These are phyloP conservation scores for Acleris cristana DNA, from an alignment of 2,888 invertebrate genomes.

Conservation along the genomic window DNA sequence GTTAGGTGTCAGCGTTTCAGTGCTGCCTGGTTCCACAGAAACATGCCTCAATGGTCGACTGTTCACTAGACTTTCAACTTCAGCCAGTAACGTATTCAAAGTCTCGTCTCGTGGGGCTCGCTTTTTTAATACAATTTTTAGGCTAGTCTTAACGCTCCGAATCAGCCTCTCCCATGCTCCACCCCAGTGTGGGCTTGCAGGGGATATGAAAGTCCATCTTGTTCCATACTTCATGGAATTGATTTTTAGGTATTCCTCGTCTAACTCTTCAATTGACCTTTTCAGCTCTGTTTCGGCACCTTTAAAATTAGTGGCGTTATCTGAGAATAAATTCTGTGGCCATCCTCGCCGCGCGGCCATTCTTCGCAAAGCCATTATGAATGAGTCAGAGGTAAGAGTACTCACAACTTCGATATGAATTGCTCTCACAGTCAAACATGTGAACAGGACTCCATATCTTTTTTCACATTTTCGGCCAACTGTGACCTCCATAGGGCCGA, in stretches of 20 bases:
- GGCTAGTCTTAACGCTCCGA: neutral
- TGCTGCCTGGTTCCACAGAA: neutral
- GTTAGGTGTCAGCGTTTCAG: constrained; percentile 5
- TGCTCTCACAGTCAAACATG: constrained; percentile 1
- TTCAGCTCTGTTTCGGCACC: neutral
- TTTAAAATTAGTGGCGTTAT: neutral
- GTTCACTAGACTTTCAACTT: neutral
- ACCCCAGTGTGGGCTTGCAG: constrained; percentile 2
- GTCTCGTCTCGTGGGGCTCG: neutral
- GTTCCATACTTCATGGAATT: neutral
- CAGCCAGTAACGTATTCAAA: neutral
- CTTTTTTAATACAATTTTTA: neutral
- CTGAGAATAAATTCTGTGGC: neutral
- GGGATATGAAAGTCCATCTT: neutral
- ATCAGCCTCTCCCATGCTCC: neutral
- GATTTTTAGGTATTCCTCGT: neutral
- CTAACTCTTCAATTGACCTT: neutral
- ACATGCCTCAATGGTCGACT: neutral
- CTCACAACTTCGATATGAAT: neutral
- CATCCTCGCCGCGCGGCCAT: constrained; percentile 5
- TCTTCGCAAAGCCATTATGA: constrained; percentile 4
- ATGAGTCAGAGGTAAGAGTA: neutral
- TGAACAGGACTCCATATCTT: constrained; percentile 11
- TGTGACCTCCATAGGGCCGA: constrained; percentile 2
- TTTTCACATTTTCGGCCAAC: neutral